Evolutionary conservation across 1,140 invertebrate species (phyloP).

Genomic region (Maconellicoccus hirsutus): DNA sequence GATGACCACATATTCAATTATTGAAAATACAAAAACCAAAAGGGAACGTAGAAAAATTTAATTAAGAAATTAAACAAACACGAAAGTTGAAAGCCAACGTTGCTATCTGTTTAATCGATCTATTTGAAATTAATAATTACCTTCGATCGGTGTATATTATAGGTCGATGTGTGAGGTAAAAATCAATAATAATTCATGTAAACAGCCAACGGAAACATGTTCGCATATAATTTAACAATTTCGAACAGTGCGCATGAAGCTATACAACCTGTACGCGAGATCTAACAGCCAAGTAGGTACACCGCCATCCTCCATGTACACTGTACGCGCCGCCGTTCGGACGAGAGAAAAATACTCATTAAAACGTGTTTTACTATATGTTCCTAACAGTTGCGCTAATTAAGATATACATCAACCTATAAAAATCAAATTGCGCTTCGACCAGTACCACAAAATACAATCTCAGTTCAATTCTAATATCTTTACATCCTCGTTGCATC

Average conservation of each 20-base stretch:
- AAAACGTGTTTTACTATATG: background rate
- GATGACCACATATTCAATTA: no score
- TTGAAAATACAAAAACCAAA: no score
- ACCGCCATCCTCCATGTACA: no score
- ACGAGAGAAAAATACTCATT: background rate
- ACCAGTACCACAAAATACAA: no score
- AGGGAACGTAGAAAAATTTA: background rate
- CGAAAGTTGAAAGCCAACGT: background rate
- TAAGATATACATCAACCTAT: conserved; percentile 9
- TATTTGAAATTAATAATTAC: background rate
- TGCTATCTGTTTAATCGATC: background rate
- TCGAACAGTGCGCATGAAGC: no score
- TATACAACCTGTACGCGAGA: no score
- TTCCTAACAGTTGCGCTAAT: conserved; percentile 8
- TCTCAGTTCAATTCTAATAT: no score
- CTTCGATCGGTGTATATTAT: background rate
- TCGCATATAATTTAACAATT: background rate
- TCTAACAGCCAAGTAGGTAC: no score
- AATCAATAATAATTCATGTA: background rate
- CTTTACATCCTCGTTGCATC: no score
- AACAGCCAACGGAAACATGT: background rate
- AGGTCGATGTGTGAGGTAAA: conserved; percentile 8
- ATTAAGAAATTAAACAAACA: conserved; percentile 1
- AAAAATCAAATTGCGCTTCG: background rate
- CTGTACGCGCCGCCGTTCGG: background rate